Evolutionary conservation across 2,888 invertebrate species (phyloP).

Genomic region (Hymenopus coronatus): DNA sequence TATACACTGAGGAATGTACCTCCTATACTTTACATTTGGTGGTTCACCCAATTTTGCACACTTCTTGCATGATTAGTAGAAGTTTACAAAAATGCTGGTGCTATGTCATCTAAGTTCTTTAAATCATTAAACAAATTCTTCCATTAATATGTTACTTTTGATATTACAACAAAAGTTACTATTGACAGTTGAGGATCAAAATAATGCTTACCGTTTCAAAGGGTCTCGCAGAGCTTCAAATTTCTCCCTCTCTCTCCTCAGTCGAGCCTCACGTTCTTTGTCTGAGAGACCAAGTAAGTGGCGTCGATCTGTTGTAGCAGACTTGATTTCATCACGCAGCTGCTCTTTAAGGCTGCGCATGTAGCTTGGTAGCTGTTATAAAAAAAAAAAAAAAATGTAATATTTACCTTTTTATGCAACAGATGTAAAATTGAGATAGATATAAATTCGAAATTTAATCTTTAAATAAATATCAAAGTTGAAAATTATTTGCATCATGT

Average conservation of each 20-base stretch:
- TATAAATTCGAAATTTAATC: no score
- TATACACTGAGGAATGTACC: no score
- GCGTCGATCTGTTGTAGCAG: constrained; percentile 38
- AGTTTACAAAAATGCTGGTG: no score
- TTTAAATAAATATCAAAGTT: no score
- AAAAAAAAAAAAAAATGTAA: neutral
- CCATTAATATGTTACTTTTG: no score
- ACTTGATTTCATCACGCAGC: constrained; percentile 40
- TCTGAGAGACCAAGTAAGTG: constrained; percentile 41
- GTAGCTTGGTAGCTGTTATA: constrained; percentile 39
- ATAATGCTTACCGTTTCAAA: constrained; percentile 36
- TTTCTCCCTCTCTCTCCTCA: constrained; percentile 39
- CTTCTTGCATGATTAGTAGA: no score
- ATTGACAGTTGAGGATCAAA: constrained; percentile 12
- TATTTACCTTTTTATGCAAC: neutral
- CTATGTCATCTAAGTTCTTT: no score
- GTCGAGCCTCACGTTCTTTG: constrained; percentile 42
- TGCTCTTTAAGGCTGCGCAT: constrained; percentile 42
- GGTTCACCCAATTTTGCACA: no score
- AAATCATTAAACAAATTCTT: no score
- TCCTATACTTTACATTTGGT: no score
- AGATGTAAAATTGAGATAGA: neutral
- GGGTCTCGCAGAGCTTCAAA: constrained; percentile 37
- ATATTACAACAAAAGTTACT: no score
- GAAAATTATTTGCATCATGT: no score